Evolutionary conservation across 2,797 vertebrate species (phyloP).

Genomic region (Acestrorhynchus altus): DNA sequence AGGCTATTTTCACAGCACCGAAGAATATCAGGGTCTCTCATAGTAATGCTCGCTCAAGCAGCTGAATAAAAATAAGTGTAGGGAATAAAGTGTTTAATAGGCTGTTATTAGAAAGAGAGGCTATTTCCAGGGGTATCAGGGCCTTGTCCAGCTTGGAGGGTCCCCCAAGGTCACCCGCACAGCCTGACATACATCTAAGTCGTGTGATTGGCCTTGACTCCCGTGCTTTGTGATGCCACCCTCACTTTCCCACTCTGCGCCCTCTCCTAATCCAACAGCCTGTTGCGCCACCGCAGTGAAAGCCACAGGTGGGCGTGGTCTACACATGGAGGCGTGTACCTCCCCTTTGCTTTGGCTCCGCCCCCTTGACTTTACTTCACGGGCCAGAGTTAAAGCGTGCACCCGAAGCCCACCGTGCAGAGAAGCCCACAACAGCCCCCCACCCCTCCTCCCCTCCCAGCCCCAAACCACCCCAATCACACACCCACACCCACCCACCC

Average conservation of each 20-base stretch:
- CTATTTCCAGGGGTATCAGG: too few relatives aligned
- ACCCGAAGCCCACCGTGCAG: slow-evolving; percentile 46
- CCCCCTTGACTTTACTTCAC: slow-evolving; percentile 64
- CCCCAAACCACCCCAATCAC: slow-evolving; percentile 35
- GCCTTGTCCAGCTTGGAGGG: too few relatives aligned
- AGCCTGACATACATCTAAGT: too few relatives aligned
- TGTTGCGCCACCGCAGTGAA: not conserved
- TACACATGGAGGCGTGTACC: slow-evolving; percentile 58
- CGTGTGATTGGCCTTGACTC: too few relatives aligned
- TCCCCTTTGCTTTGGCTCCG: slow-evolving; percentile 73
- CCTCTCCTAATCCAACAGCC: not conserved
- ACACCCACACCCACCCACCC: slow-evolving; percentile 53
- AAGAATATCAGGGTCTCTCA: too few relatives aligned
- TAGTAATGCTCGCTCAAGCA: too few relatives aligned
- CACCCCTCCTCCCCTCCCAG: not conserved
- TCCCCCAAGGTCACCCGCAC: too few relatives aligned
- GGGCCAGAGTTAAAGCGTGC: slow-evolving; percentile 49
- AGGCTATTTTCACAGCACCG: too few relatives aligned
- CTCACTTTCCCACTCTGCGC: not conserved
- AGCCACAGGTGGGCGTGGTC: slow-evolving; percentile 62
- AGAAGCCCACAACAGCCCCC: slow-evolving; percentile 69
- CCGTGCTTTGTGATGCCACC: too few relatives aligned
- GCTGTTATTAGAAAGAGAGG: too few relatives aligned
- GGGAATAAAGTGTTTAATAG: too few relatives aligned
- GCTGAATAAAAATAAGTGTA: too few relatives aligned